These are phyloP conservation scores for Muscicapa striata DNA, from an alignment of 2,797 vertebrate species.

Conservation along the genomic window DNA sequence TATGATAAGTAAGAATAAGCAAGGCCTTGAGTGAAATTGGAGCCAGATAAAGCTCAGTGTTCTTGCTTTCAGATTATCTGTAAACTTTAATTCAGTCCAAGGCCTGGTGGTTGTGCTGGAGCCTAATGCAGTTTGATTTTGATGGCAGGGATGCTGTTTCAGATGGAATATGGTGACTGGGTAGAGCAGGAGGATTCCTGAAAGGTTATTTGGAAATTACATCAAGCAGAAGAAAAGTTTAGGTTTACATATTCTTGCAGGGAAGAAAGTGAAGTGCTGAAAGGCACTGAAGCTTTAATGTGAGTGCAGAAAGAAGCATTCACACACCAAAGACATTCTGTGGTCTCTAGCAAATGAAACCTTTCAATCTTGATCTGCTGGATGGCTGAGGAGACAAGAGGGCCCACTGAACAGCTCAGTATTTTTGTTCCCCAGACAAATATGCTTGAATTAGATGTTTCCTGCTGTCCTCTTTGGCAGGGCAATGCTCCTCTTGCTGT, in stretches of 20 bases:
- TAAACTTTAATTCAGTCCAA: neutral
- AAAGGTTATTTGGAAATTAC: neutral
- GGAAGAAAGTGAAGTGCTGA: neutral
- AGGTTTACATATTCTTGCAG: rapidly evolving
- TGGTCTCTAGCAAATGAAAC: neutral
- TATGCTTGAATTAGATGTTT: neutral
- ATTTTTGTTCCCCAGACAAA: neutral
- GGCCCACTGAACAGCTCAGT: neutral
- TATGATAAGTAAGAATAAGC: neutral
- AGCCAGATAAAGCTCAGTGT: neutral
- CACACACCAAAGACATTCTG: neutral
- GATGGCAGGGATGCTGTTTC: neutral
- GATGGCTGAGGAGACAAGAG: neutral
- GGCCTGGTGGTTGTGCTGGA: neutral
- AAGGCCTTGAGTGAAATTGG: neutral
- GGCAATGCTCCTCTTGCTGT: neutral
- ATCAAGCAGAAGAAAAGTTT: neutral
- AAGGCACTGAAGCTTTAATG: neutral
- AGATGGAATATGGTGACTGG: neutral
- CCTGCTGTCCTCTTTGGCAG: neutral
- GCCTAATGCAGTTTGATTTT: neutral
- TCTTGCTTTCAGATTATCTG: neutral
- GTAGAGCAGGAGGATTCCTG: neutral
- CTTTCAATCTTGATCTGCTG: neutral
- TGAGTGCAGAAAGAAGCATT: neutral